phyloP scores from a whole-genome alignment of 2,888 invertebrate species.

The Calameuta filiformis region DNA sequence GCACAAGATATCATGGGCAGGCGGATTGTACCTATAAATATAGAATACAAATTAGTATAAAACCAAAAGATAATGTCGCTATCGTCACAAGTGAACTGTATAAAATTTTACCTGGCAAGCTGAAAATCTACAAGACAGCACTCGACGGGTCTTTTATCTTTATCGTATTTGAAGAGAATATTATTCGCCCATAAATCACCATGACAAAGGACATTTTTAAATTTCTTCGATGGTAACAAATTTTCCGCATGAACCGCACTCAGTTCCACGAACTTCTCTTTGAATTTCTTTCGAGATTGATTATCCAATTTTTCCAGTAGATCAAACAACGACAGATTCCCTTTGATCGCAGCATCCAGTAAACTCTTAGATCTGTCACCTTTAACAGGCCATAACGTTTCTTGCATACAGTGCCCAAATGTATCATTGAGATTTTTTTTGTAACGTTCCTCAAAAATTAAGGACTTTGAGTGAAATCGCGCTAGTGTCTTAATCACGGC shows the following conservation, averaged over 20 bases:
- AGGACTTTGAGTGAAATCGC: conserved; percentile 74
- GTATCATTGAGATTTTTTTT: conserved; percentile 44
- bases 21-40: conserved; percentile 49
- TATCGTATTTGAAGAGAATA: conserved; percentile 56
- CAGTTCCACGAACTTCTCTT: conserved; percentile 32
- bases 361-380: conserved; percentile 29
- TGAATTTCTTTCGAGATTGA: conserved; percentile 33
- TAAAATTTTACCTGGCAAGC: conserved; percentile 72
- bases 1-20: conserved; percentile 57
- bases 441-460: conserved; percentile 59
- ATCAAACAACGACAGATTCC: conserved; percentile 46
- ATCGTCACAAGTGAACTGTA: neutral
- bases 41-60: conserved; percentile 10
- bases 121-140: conserved; percentile 61
- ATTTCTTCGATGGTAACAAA: conserved; percentile 44
- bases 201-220: conserved; percentile 58
- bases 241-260: conserved; percentile 36
- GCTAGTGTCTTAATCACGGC: conserved; percentile 73
- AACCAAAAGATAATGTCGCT: neutral
- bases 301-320: conserved; percentile 34
- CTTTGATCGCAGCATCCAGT: conserved; percentile 50
- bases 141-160: conserved; percentile 42
- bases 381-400: conserved; percentile 46
- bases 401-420: conserved; percentile 47
- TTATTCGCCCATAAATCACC: conserved; percentile 65